Percentiles rank a stretch among this genome's conserved stretches.
Conservation (phyloP, 2,888 invertebrate genomes). For the Spialia ferax region DNA sequence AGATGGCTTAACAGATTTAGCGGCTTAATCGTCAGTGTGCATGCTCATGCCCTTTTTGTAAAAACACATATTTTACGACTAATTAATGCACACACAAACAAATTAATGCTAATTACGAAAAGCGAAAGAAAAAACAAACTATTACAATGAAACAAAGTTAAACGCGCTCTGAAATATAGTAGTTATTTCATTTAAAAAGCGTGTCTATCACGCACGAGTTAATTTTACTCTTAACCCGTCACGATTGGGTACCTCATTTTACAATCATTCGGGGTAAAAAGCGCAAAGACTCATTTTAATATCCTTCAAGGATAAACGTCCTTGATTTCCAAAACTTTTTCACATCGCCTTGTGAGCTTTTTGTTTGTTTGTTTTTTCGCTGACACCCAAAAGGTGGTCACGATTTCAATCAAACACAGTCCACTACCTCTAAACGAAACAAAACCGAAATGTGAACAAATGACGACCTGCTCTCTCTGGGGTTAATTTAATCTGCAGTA, state of each 20-base stretch:
- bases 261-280: no score
- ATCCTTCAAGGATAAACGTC: not conserved
- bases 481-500: conserved; percentile 18
- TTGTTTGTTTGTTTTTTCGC: not conserved
- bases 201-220: no score
- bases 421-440: not conserved
- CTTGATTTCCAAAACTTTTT: not conserved
- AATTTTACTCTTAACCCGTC: no score
- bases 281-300: not conserved
- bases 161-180: no score
- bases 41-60: not conserved
- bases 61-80: no score
- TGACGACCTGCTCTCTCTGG: not conserved
- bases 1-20: not conserved
- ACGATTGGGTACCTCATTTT: no score
- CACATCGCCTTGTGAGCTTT: not conserved
- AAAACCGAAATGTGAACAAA: not conserved
- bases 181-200: no score
- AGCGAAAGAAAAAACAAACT: no score
- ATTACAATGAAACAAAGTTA: no score
- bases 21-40: not conserved
- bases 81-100: no score
- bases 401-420: not conserved
- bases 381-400: not conserved
- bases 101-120: no score